Percentiles rank a stretch among this genome's conserved stretches.
phyloP scores from a whole-genome alignment of 2,113 vertebrate genomes.

The cat (Felis catus) region DNA sequence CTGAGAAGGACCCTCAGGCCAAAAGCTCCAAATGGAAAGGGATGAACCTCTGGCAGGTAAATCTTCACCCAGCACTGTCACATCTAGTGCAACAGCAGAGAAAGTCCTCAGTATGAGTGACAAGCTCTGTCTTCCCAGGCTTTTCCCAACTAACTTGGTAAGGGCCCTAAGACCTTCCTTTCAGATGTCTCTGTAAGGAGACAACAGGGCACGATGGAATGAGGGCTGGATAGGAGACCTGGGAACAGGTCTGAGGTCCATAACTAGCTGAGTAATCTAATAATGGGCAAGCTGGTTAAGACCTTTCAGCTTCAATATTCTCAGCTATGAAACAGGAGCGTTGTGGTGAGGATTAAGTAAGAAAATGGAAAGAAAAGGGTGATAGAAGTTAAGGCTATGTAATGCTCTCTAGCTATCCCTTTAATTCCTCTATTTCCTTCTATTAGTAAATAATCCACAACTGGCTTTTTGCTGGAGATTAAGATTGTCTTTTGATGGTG shows the following conservation, averaged over 20 bases:
- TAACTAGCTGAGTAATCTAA: neutral
- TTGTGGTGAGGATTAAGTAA: neutral
- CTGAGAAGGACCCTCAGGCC: neutral
- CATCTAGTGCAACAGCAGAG: neutral
- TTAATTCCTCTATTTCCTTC: neutral
- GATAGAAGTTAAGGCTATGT: neutral
- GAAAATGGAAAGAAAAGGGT: neutral
- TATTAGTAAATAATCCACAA: neutral
- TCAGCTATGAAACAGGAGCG: neutral
- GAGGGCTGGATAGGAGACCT: neutral
- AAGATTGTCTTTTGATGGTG: neutral
- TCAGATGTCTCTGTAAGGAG: neutral
- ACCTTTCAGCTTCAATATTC: neutral
- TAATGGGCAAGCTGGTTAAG: neutral
- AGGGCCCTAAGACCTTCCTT: neutral
- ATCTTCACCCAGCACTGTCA: no score
- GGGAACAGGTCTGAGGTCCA: neutral
- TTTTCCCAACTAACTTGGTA: neutral
- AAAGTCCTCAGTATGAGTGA: no score
- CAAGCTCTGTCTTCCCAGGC: neutral
- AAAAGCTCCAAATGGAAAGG: neutral
- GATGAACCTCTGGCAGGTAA: neutral
- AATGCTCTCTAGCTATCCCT: neutral
- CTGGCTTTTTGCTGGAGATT: neutral
- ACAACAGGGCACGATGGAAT: fast-evolving